Base-by-base conservation (phyloP, 64 coral and sea anemone genomes). In the Porites lutea region DNA sequence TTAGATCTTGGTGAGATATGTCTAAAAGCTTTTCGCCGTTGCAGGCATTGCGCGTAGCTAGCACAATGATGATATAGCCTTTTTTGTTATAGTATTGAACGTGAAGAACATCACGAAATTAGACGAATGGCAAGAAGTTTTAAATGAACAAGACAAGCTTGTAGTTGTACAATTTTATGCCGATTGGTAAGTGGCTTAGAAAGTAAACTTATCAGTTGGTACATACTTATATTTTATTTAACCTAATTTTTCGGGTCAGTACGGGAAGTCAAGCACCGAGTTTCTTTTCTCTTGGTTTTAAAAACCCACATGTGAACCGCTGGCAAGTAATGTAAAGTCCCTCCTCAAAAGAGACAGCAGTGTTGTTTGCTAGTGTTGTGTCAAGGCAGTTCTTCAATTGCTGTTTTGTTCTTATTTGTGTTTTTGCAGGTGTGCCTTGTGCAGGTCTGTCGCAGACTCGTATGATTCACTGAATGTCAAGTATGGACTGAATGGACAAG, bases 131-230 rank as follows among this genome's bases (percentile, higher is more conserved):
- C 63, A 86, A 6, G 52, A 53, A 37, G 7, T 86, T 18, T 85
- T 79, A 18, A 71, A 71, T 57, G 65, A 79, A 50, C 85, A 18
- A 51, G 64, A 87, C 69, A 86, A 74, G 81, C 75, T 95, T 23
- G 27, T 90, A 43, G 93, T 95, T 51, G 93, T 75, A 19, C 72
- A 95, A 43, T 95, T 95, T 82, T 74, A 87, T 63, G 72, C 92
- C 50, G 5, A 13, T 52, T 92, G 90, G 90, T 92, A n/a, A 91
- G 89, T 78, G 11, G 46, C 27, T 37, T 37, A 37, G 27, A 37
- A 37, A 37, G 27, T 37, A 37, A 37, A 1, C 27, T 37, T 37
- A 37, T 37, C 27, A 37, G 27, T 37, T 0, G 27, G 27, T 37
- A 37, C 27, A 37, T 37, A 37, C 27, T 37, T 37, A 37, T 37